Conservation (phyloP, 2,797 vertebrate genomes). For the Rhincodon typus region DNA sequence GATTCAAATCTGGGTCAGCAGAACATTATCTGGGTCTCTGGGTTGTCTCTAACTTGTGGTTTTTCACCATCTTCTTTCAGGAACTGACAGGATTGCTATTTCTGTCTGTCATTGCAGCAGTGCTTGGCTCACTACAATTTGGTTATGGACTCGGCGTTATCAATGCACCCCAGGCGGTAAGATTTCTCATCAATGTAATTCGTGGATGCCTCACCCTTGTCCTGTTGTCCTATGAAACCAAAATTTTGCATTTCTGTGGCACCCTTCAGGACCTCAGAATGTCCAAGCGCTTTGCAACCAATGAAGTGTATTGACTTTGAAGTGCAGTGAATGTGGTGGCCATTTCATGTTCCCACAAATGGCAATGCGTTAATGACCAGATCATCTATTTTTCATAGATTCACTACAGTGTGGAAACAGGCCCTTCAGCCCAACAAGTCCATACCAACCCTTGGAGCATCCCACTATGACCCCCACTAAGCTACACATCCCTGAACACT, state of each 20-base stretch:
- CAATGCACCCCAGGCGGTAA: constrained; percentile 87
- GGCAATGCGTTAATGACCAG: neutral
- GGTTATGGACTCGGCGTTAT: constrained; percentile 92
- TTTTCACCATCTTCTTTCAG: constrained; percentile 49
- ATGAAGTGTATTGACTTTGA: neutral
- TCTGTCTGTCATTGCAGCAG: constrained; percentile 74
- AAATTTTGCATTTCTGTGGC: neutral
- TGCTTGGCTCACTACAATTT: constrained; percentile 82
- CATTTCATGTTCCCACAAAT: neutral
- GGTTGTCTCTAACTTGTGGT: neutral
- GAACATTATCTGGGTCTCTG: too few species aligned
- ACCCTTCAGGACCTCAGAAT: neutral
- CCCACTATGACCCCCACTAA: too few species aligned
- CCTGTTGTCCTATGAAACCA: too few species aligned
- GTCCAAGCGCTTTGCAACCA: neutral
- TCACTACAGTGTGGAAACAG: too few species aligned
- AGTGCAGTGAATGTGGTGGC: neutral
- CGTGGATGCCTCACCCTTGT: too few species aligned
- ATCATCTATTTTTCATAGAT: neutral
- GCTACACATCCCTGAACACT: too few species aligned
- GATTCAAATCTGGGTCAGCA: too few species aligned
- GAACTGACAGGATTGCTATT: constrained; percentile 72
- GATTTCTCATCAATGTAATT: neutral
- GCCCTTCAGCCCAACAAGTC: too few species aligned
- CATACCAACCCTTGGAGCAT: too few species aligned